Evolutionary conservation across 2,113 vertebrate genomes (phyloP), one percentile per base, ranked within the genome.

Genomic region (Arothron firmamentum): DNA sequence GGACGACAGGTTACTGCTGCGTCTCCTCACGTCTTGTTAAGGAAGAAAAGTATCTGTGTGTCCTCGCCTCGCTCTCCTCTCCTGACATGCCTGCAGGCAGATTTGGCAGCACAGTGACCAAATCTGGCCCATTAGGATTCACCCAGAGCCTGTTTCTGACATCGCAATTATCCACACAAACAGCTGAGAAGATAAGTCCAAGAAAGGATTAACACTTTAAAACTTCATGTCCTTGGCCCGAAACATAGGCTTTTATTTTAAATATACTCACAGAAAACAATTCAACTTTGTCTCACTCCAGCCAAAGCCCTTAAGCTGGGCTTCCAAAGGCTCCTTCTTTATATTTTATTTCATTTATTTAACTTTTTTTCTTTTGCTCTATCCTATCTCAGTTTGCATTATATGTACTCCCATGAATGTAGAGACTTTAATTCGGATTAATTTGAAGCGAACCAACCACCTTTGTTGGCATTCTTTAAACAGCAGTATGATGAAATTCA

Each of bases 81-180:
- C 52, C 6, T 60, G 18, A 68, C 64, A 2, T 55, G 18, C 42
- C 59, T 48, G 60, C 50, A 16, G 56, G 75, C 52, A 60, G 62
- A 75, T 72, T 58, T 75, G 56, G 66, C 69, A 74, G 49, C 68
- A 67, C 17, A 53, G 28, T 68, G 54, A 71, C 69, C 71, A 72
- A 56, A 74, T 76, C 75, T 11, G 16, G 63, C 56, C 56, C 17
- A 71, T 87, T 77, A 78, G 47, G 58, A 61, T n/a, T 65, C 53
- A 65, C 74, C 56, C 43, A 43, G 56, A 53, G 23, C 38, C 62
- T 70, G 64, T 69, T 62, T 69, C 51, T 82, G 70, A 72, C 68
- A 65, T 59, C 28, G 42, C 38, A 11, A 62, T 81, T 78, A 69
- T 65, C n/a, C 56, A 74, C 49, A 7, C 52, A 61, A 66, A 72